These are phyloP conservation scores for Dipodomys ordii DNA, from an alignment of 2,113 vertebrate species.

Conservation along the genomic window DNA sequence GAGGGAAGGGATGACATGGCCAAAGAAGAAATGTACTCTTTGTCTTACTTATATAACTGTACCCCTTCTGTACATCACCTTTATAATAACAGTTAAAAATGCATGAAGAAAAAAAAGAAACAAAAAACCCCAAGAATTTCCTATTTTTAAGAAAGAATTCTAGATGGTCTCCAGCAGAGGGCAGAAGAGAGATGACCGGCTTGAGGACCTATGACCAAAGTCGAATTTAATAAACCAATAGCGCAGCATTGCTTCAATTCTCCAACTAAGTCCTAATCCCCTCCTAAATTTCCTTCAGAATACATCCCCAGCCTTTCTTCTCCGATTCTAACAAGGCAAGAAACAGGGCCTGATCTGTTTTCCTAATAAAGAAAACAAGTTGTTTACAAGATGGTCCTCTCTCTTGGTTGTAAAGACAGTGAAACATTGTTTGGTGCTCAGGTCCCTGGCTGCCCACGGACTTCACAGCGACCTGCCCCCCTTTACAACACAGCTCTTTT, in stretches of 20 bases:
- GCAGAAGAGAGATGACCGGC: neutral
- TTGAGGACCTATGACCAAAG: neutral
- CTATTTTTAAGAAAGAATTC: neutral
- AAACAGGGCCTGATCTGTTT: neutral
- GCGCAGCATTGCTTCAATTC: neutral
- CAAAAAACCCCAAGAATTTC: too few relatives aligned
- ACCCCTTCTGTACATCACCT: too few relatives aligned
- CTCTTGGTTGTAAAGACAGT: neutral
- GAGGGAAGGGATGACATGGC: neutral
- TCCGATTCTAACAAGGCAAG: neutral
- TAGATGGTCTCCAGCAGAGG: slow-evolving; percentile 54
- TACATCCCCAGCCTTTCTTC: neutral
- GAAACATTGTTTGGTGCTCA: neutral
- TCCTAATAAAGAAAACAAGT: neutral
- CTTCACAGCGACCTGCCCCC: neutral
- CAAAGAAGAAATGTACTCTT: too few relatives aligned
- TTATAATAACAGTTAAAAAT: too few relatives aligned
- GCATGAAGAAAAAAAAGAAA: too few relatives aligned
- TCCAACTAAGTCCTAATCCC: accelerated
- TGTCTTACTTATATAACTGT: too few relatives aligned
- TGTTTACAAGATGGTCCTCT: neutral
- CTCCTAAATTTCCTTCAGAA: neutral
- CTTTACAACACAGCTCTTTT: neutral
- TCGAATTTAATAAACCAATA: neutral
- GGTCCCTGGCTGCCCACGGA: neutral